Evolutionary conservation across 2,113 vertebrate species (phyloP).

Genomic region (Proteles cristata): DNA sequence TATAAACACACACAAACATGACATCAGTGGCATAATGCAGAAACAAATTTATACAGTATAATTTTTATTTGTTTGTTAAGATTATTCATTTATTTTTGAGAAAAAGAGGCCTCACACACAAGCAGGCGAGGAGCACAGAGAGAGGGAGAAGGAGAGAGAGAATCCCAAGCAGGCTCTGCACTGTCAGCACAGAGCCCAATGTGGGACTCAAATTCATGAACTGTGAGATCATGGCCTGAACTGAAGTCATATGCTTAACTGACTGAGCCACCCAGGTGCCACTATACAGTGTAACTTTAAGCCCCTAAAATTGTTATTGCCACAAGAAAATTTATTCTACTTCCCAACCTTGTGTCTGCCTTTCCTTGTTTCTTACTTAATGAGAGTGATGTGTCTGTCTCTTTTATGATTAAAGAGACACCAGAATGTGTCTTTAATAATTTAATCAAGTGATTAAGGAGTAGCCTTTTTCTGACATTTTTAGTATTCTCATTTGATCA

Average conservation of each 20-base stretch:
- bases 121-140: no score
- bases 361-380: slow-evolving; percentile 38
- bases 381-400: slow-evolving; percentile 31
- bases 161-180: no score
- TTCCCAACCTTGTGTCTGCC: neutral
- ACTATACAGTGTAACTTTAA: neutral
- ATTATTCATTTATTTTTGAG: no score
- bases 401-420: slow-evolving; percentile 41
- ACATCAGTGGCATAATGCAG: neutral
- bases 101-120: no score
- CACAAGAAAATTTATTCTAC: slow-evolving; percentile 29
- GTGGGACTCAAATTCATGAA: no score
- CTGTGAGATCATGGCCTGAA: no score
- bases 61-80: neutral
- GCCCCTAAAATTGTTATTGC: neutral
- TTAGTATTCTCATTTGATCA: slow-evolving; percentile 11
- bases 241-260: no score
- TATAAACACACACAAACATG: neutral
- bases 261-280: no score
- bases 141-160: no score
- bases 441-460: slow-evolving; percentile 41
- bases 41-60: neutral
- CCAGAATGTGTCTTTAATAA: slow-evolving; percentile 15
- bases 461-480: neutral
- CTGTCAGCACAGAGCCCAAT: no score